Evolutionary conservation across 1,140 invertebrate species (phyloP).

Genomic region (Papilio helenus): DNA sequence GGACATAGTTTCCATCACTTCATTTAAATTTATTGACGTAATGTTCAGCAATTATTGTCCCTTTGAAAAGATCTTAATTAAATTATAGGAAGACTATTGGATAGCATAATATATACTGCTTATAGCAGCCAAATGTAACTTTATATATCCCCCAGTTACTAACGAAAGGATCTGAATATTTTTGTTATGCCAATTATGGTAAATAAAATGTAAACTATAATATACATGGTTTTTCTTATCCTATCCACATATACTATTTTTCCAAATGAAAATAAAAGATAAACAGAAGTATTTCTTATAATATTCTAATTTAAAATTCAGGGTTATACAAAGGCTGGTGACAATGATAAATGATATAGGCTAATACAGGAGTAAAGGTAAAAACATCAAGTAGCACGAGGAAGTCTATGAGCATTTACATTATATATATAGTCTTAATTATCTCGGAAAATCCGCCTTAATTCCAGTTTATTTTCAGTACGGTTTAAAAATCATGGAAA

Average conservation of each 20-base stretch:
- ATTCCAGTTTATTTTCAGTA: too few species aligned
- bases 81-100: not conserved
- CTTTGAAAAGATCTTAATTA: not conserved
- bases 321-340: too few species aligned
- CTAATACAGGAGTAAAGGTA: too few species aligned
- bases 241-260: not conserved
- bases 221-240: not conserved
- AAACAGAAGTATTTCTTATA: constrained; percentile 28
- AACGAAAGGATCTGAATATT: constrained; percentile 75
- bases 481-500: too few species aligned
- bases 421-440: too few species aligned
- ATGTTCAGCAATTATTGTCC: not conserved
- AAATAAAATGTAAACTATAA: constrained; percentile 61
- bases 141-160: constrained; percentile 53
- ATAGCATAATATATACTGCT: not conserved
- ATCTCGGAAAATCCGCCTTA: too few species aligned
- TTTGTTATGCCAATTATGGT: constrained; percentile 73
- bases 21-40: not conserved
- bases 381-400: too few species aligned
- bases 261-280: not conserved
- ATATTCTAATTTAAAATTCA: too few species aligned
- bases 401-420: too few species aligned
- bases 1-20: not conserved
- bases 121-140: not conserved
- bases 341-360: too few species aligned